Percentiles rank a stretch among this genome's conserved stretches.
Conservation (phyloP, 1,140 invertebrate genomes). For the Pygmarrhopalites habei region DNA sequence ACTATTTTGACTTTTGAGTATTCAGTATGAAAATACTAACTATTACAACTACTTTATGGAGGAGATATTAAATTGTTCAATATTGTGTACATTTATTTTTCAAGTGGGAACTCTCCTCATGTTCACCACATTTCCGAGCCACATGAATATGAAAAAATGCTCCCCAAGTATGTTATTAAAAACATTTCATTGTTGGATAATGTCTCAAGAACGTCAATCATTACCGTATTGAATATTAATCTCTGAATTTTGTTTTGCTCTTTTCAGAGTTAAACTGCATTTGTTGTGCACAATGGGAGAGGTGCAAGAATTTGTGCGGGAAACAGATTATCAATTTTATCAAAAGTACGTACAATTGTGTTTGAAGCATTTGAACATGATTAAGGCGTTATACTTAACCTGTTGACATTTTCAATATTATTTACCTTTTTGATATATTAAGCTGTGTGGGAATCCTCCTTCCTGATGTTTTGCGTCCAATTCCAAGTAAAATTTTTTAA, state of each 20-base stretch:
- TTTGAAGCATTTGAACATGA: too few species aligned
- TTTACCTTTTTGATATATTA: too few species aligned
- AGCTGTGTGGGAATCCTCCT: conserved; percentile 84
- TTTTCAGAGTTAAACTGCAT: conserved; percentile 53
- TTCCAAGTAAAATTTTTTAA: conserved; percentile 80
- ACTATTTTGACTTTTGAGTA: too few species aligned
- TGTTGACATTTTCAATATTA: too few species aligned
- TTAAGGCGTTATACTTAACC: too few species aligned
- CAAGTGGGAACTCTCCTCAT: too few species aligned
- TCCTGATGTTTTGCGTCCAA: conserved; percentile 89
- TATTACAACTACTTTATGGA: too few species aligned
- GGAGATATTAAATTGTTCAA: too few species aligned
- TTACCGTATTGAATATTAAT: too few species aligned
- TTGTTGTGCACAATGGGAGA: conserved; percentile 52
- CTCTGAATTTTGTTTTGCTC: too few species aligned
- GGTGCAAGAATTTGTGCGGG: conserved; percentile 64
- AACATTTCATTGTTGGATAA: conserved; percentile 1
- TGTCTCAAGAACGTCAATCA: not conserved
- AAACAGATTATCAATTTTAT: conserved; percentile 88
- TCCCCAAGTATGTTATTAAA: conserved; percentile 55
- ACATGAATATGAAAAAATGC: conserved; percentile 63
- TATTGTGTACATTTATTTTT: conserved; percentile 62
- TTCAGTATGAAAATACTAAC: too few species aligned
- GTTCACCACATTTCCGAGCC: not conserved
- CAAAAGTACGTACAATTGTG: conserved; percentile 57